Evolutionary conservation across 2,113 vertebrate species (phyloP), one percentile per base, ranked within the genome.

Genomic region (Nibea coibor): DNA sequence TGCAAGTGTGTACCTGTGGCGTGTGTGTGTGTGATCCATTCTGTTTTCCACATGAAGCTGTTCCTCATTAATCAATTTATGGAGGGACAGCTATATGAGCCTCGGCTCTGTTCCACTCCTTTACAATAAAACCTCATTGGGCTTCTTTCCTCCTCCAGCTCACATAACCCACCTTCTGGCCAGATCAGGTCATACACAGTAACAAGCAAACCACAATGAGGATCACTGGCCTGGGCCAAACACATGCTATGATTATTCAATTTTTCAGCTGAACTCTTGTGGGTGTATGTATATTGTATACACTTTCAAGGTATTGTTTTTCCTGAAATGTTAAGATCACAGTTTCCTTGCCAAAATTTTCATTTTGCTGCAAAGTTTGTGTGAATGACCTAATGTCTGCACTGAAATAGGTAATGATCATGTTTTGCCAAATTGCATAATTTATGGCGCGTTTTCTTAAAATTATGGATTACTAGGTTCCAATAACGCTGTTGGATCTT

Each of bases 51-150:
- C 88, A 81, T 85, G 87, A 91, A 85, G 87, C 89, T 87, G 89
- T 87, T 89, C 64, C 89, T 92, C 87, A 90, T 93, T 90, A 89
- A 92, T 94, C 91, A 93, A 81, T 82, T 86, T 79, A 75, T 72
- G 63, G 28, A 79, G 71, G 58, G 77, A 82, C 78, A 71, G 82
- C 82, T 75, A 71, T 75, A 78, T 61, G 79, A 86, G 79, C 67
- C 47, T 31, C 76, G 66, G 47, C 54, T 58, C 66, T 74, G 50
- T 53, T 54, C 75, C 77, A 71, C 74, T 59, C 63, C 69, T 71
- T 78, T 81, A 83, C 54, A 81, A 61, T 66, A 79, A 81, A 78
- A 85, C 47, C 58, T 81, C 66, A 66, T 11, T 59, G 48, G 71
- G 77, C 50, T 85, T 20, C 80, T 67, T 85, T 75, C 61, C 76